These are phyloP conservation scores for Tenthredo scrophulariae DNA, from an alignment of 2,888 invertebrate species.

Conservation along the genomic window DNA sequence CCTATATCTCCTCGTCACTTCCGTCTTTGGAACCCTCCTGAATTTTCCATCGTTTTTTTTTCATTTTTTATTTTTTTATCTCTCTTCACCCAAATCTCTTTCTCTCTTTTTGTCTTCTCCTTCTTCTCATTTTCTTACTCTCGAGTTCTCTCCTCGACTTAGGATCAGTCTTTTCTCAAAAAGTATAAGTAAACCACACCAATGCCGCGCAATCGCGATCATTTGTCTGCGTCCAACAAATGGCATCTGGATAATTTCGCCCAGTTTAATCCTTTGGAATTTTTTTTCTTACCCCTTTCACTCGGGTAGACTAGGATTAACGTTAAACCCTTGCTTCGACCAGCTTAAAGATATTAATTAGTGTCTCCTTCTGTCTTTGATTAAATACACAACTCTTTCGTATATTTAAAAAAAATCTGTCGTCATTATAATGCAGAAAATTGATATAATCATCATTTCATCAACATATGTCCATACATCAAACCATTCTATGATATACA, in stretches of 20 bases:
- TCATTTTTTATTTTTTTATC: not conserved
- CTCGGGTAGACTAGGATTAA: not conserved
- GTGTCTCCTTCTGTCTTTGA: not conserved
- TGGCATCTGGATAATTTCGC: conserved; percentile 71
- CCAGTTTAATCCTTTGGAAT: conserved; percentile 55
- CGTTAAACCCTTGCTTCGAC: conserved; percentile 11
- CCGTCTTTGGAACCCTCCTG: conserved; percentile 56
- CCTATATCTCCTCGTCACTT: conserved; percentile 57
- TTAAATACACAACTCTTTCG: conserved; percentile 11
- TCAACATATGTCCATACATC: not conserved
- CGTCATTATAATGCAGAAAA: not conserved
- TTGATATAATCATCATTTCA: not conserved
- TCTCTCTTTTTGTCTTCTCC: conserved; percentile 25
- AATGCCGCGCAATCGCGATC: conserved; percentile 64
- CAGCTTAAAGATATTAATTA: conserved; percentile 20
- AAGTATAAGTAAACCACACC: conserved; percentile 35
- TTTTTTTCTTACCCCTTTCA: conserved; percentile 25
- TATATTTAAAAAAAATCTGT: not conserved
- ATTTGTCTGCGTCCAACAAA: conserved; percentile 69
- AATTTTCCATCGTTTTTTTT: conserved; percentile 57
- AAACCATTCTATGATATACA: not conserved
- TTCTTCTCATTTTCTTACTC: not conserved
- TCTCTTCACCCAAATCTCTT: not conserved
- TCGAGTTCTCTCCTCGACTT: conserved; percentile 1
- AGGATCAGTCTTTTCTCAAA: not conserved